These are phyloP conservation scores for Neopipo cinnamomea DNA, from an alignment of 2,113 vertebrate genomes.

Conservation along the genomic window DNA sequence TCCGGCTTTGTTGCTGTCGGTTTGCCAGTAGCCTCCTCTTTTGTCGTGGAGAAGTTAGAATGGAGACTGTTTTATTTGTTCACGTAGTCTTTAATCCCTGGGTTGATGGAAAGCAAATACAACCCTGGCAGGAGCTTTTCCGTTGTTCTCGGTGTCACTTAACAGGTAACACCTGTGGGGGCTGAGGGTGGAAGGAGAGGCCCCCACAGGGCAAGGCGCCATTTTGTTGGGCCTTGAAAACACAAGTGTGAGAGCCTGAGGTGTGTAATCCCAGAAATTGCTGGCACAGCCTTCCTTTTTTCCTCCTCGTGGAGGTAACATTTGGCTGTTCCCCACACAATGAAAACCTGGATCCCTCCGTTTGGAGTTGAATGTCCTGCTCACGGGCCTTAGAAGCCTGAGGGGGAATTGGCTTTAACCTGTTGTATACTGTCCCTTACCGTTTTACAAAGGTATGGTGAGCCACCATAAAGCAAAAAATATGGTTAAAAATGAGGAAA, in stretches of 20 bases:
- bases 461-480: background rate
- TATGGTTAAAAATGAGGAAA: background rate
- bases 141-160: background rate
- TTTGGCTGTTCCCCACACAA: background rate
- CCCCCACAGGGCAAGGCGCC: background rate
- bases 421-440: background rate
- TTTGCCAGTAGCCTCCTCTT: background rate
- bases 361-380: background rate
- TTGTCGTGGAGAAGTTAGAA: background rate
- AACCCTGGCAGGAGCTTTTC: background rate
- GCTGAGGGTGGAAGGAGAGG: background rate
- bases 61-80: background rate
- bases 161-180: background rate
- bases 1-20: background rate
- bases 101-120: background rate
- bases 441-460: background rate
- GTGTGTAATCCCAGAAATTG: background rate
- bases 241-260: background rate
- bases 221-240: background rate
- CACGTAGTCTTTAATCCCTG: background rate
- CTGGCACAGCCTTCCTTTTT: background rate
- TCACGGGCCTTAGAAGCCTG: rapidly evolving
- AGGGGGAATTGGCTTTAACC: background rate
- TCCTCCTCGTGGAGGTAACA: background rate
- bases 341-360: background rate